phyloP scores from a whole-genome alignment of 2,797 vertebrate species.

The Sparidentex hasta region DNA sequence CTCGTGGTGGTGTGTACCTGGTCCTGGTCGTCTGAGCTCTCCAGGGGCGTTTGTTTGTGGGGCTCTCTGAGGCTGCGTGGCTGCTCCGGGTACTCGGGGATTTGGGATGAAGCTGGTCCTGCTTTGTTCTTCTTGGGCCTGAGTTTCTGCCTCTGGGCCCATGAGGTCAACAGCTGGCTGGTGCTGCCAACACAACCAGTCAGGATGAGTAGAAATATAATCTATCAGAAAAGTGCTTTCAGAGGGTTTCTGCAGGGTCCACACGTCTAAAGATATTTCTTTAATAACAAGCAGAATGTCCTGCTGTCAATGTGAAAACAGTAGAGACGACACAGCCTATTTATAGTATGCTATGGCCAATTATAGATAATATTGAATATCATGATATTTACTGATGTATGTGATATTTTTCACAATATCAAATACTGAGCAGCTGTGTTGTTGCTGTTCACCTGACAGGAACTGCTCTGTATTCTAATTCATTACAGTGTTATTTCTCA shows the following conservation, averaged over 20 bases:
- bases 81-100: constrained; percentile 49
- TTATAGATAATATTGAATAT: too few species aligned
- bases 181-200: constrained; percentile 46
- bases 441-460: too few species aligned
- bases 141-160: constrained; percentile 93
- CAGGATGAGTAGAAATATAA: not conserved
- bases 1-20: constrained; percentile 56
- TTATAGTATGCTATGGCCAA: too few species aligned
- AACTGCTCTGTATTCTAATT: too few species aligned
- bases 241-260: not conserved
- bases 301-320: not conserved
- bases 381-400: too few species aligned
- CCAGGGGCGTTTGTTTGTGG: constrained; percentile 38
- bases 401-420: too few species aligned
- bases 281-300: not conserved
- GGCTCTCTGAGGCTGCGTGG: constrained; percentile 43
- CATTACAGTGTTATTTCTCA: too few species aligned
- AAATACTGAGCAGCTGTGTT: too few species aligned
- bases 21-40: constrained; percentile 69
- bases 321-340: too few species aligned
- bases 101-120: constrained; percentile 48
- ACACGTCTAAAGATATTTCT: not conserved
- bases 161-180: constrained; percentile 92
- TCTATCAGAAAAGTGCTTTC: not conserved
- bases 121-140: constrained; percentile 84